Conservation (phyloP, 2,888 invertebrate species). For the Mythimna albipuncta region DNA sequence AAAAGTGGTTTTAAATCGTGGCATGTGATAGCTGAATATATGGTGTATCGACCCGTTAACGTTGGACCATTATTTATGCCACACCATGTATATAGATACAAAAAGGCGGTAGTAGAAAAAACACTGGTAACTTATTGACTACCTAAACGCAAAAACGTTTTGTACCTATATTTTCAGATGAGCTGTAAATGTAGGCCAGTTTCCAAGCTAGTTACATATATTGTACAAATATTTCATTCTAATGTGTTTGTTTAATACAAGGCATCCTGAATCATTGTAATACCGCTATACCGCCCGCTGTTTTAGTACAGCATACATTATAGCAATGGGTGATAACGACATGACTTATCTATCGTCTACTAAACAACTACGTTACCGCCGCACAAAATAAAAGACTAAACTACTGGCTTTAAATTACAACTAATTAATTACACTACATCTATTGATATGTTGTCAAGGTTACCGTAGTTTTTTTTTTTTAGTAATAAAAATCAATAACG, state of each 20-base stretch:
- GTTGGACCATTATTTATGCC: too few relatives aligned
- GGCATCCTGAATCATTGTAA: conserved; percentile 32
- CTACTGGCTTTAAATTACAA: background rate
- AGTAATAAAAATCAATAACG: background rate
- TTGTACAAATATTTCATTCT: conserved; percentile 27
- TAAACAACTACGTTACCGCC: background rate
- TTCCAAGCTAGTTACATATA: conserved; percentile 2
- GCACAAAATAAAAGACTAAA: background rate
- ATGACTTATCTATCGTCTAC: conserved; percentile 4
- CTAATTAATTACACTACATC: background rate
- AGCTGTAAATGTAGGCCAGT: conserved; percentile 18
- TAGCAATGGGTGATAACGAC: background rate
- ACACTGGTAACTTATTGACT: too few relatives aligned
- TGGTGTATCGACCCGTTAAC: too few relatives aligned
- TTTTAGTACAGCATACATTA: conserved; percentile 18
- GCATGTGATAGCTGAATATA: too few relatives aligned
- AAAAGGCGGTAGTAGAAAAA: too few relatives aligned
- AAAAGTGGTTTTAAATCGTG: too few relatives aligned
- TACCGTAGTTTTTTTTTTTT: background rate
- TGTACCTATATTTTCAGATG: background rate
- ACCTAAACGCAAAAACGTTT: background rate
- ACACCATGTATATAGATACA: too few relatives aligned
- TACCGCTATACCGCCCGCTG: conserved; percentile 8
- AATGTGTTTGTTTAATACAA: conserved; percentile 25
- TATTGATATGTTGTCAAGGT: conserved; percentile 1